phyloP scores from a whole-genome alignment of 2,888 invertebrate genomes.

The Megalurothrips usitatus region DNA sequence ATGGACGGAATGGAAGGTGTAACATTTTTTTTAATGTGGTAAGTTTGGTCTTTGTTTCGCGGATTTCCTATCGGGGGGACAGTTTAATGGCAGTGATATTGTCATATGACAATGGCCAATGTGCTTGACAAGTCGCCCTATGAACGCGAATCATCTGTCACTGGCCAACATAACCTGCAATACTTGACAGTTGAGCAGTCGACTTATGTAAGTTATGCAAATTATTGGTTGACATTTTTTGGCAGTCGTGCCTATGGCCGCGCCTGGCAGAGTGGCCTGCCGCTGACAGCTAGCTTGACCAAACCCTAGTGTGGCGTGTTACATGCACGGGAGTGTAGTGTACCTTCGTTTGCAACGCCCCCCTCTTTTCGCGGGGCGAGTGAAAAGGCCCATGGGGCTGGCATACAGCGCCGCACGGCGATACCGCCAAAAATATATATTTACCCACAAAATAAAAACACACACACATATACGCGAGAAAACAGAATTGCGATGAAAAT shows the following conservation, averaged over 20 bases:
- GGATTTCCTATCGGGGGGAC: neutral
- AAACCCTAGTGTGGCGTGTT: too few species aligned
- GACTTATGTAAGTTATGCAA: neutral
- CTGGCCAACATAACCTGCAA: neutral
- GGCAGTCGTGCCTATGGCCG: neutral
- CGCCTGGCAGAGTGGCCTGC: neutral
- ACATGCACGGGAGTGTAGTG: too few species aligned
- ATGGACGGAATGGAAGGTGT: neutral
- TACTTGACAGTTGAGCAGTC: neutral
- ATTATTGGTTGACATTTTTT: neutral
- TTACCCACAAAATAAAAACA: too few species aligned
- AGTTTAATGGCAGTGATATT: neutral
- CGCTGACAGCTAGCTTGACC: too few species aligned
- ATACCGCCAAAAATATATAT: too few species aligned
- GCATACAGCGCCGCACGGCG: too few species aligned
- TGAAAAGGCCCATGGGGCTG: too few species aligned
- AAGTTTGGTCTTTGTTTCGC: neutral
- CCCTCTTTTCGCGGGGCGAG: too few species aligned
- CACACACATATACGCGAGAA: too few species aligned
- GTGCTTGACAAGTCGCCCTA: neutral
- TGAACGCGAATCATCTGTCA: neutral
- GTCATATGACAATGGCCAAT: neutral
- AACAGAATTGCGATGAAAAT: too few species aligned
- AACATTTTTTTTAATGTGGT: neutral
- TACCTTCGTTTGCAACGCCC: too few species aligned